Evolutionary conservation across 2,888 invertebrate genomes (phyloP).

Genomic region (Xanthorhoe spadicearia): DNA sequence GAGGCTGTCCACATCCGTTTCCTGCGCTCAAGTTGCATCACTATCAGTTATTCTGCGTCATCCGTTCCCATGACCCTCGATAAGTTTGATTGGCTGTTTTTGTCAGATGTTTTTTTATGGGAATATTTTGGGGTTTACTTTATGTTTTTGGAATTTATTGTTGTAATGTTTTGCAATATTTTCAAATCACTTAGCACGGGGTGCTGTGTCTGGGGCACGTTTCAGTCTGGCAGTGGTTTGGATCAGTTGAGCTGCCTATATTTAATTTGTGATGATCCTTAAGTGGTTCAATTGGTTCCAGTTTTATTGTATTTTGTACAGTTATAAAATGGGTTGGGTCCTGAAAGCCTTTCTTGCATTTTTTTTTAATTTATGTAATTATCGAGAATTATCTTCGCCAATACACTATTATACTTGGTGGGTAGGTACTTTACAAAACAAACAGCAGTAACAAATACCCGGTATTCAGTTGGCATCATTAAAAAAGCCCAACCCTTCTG

Average conservation of each 20-base stretch:
- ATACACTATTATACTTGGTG: too few species aligned
- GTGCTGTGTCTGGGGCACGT: too few species aligned
- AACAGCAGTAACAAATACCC: neutral
- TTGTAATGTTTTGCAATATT: neutral
- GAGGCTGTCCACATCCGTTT: slow-evolving; percentile 72
- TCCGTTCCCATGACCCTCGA: slow-evolving; percentile 68
- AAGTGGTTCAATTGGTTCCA: too few species aligned
- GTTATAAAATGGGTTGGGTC: too few species aligned
- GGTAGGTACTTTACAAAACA: neutral
- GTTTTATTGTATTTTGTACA: too few species aligned
- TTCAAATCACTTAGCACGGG: too few species aligned
- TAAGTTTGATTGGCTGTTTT: slow-evolving; percentile 31
- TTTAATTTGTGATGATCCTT: too few species aligned
- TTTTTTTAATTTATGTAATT: too few species aligned
- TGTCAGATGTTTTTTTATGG: slow-evolving; percentile 4
- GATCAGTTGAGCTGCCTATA: too few species aligned
- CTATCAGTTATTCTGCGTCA: slow-evolving; percentile 31
- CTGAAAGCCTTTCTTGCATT: too few species aligned
- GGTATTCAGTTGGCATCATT: slow-evolving; percentile 17
- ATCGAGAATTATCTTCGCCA: too few species aligned
- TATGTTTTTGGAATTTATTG: neutral
- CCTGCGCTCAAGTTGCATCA: slow-evolving; percentile 64
- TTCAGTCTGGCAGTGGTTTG: too few species aligned
- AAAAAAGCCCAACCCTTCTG: slow-evolving; percentile 50
- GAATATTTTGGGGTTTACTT: neutral